phyloP scores from a whole-genome alignment of 2,797 vertebrate genomes.

The Mormyrus hasselquistii region DNA sequence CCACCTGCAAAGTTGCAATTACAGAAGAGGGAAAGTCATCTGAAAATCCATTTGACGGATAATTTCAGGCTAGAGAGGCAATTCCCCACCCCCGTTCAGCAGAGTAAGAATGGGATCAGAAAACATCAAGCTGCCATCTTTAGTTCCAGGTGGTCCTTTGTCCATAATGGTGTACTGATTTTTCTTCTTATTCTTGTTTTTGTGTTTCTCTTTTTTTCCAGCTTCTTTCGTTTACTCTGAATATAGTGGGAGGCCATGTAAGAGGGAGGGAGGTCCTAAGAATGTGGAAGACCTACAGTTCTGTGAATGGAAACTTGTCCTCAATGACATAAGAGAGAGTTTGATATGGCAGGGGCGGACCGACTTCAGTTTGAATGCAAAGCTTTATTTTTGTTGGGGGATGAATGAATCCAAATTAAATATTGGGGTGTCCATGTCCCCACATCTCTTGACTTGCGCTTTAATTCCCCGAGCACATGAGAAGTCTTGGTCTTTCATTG shows the following conservation, averaged over 20 bases:
- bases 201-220: not conserved
- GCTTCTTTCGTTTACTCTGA: slow-evolving; percentile 2
- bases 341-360: not conserved
- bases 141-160: slow-evolving; percentile 55
- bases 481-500: not conserved
- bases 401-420: not conserved
- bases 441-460: not conserved
- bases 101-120: slow-evolving; percentile 23
- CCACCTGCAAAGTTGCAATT: slow-evolving; percentile 22
- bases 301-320: not conserved
- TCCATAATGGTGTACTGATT: slow-evolving; percentile 57
- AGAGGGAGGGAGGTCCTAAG: not conserved
- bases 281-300: not conserved
- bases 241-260: not conserved
- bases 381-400: not conserved
- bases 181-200: slow-evolving; percentile 36
- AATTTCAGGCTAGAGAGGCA: not conserved
- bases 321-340: not conserved
- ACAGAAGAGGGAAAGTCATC: slow-evolving; percentile 18
- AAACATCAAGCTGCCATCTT: slow-evolving; percentile 50
- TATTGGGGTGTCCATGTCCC: not conserved
- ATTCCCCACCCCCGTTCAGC: not conserved
- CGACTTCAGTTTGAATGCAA: not conserved
- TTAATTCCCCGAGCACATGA: not conserved
- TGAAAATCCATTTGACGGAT: slow-evolving; percentile 7